phyloP scores from a whole-genome alignment of 2,888 invertebrate genomes.

The Pemphredon lugubris region DNA sequence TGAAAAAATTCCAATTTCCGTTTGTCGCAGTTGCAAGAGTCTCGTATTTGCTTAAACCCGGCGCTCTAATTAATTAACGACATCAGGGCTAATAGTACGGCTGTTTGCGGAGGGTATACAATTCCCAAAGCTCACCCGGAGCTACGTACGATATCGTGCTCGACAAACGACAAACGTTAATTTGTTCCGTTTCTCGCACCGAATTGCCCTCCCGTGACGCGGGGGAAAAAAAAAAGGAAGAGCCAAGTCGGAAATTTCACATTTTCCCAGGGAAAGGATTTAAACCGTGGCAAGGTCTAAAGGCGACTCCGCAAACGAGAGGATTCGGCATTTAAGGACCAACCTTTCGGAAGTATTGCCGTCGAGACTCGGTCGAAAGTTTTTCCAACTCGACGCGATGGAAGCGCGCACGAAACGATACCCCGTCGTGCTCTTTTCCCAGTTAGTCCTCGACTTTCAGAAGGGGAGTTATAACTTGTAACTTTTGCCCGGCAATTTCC shows the following conservation, averaged over 20 bases:
- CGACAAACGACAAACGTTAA: constrained; percentile 13
- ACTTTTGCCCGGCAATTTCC: neutral
- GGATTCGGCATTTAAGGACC: constrained; percentile 22
- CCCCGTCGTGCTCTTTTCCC: neutral
- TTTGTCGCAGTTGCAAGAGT: too few relatives aligned
- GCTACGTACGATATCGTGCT: too few relatives aligned
- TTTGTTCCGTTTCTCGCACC: neutral
- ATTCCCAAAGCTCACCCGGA: too few relatives aligned
- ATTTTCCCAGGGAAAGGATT: constrained; percentile 33
- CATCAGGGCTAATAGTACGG: too few relatives aligned
- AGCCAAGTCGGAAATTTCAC: constrained; percentile 17
- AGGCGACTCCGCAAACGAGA: constrained; percentile 28
- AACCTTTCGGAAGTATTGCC: neutral
- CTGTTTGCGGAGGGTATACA: too few relatives aligned
- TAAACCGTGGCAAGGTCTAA: constrained; percentile 35
- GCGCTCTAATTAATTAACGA: too few relatives aligned
- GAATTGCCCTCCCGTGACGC: neutral
- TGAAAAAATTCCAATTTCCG: too few relatives aligned
- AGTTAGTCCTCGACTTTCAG: neutral
- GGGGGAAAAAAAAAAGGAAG: too few relatives aligned
- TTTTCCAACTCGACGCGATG: neutral
- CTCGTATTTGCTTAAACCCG: too few relatives aligned
- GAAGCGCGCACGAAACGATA: neutral
- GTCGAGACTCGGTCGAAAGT: constrained; percentile 4
- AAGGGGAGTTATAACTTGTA: neutral